Percentiles rank a stretch among this genome's conserved stretches.
Conservation (phyloP, 2,113 vertebrate species). For the Sturnira hondurensis region DNA sequence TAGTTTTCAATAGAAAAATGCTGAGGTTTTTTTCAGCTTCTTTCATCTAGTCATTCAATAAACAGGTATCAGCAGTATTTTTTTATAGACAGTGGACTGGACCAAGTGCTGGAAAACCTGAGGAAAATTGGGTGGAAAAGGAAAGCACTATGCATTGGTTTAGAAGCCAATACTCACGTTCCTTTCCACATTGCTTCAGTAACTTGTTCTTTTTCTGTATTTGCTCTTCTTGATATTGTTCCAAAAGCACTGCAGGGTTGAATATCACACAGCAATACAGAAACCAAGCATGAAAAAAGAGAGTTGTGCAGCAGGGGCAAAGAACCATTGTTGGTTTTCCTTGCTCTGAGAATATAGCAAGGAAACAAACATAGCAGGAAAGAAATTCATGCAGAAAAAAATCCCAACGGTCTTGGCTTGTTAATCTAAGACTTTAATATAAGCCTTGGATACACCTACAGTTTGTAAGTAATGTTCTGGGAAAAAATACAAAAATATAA, state of each 20-base stretch:
- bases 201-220: slow-evolving; percentile 23
- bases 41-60: slow-evolving; percentile 11
- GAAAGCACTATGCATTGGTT: background rate
- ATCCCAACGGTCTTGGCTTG: background rate
- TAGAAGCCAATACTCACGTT: background rate
- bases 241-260: background rate
- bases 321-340: background rate
- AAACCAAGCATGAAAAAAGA: background rate
- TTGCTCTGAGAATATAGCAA: slow-evolving; percentile 15
- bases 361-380: background rate
- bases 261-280: slow-evolving; percentile 9
- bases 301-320: background rate
- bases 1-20: slow-evolving; percentile 3
- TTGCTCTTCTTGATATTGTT: slow-evolving; percentile 8
- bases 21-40: background rate
- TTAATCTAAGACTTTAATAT: slow-evolving; percentile 7
- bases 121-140: slow-evolving; percentile 9
- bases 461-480: background rate
- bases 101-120: background rate
- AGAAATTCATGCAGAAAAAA: background rate
- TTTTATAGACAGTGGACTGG: too few relatives aligned
- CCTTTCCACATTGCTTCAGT: background rate
- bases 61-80: background rate
- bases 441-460: background rate
- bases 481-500: background rate